Evolutionary conservation across 2,888 invertebrate species (phyloP).

Genomic region (Machimus atricapillus): DNA sequence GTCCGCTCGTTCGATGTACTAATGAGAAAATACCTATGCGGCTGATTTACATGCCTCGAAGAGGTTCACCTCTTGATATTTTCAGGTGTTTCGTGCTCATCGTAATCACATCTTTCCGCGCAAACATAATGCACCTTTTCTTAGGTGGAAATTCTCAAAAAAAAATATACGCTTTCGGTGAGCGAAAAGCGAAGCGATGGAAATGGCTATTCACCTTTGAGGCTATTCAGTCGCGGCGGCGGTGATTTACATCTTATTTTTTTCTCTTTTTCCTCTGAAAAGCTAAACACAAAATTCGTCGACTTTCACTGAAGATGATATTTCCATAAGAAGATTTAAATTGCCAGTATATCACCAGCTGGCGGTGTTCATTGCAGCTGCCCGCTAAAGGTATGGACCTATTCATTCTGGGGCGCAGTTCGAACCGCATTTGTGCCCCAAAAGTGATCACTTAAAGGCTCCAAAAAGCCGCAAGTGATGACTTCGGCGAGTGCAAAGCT

Average conservation of each 20-base stretch:
- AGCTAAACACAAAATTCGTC: not conserved
- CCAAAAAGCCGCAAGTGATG: not conserved
- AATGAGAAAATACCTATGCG: not conserved
- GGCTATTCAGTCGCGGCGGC: not conserved
- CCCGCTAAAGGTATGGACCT: not conserved
- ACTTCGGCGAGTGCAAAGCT: not conserved
- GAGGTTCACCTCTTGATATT: not conserved
- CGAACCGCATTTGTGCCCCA: not conserved
- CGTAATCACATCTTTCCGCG: not conserved
- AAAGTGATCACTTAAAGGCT: not conserved
- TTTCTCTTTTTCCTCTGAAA: not conserved
- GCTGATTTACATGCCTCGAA: not conserved
- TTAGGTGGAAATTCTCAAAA: not conserved
- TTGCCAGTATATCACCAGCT: not conserved
- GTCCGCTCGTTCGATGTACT: not conserved
- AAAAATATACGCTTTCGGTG: not conserved
- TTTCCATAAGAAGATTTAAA: not conserved
- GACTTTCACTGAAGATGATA: not conserved
- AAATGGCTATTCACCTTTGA: not conserved
- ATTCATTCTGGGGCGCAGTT: not conserved
- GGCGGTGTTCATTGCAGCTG: not conserved
- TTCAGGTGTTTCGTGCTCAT: not conserved
- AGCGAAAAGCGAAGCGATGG: not conserved
- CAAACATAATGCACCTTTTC: not conserved
- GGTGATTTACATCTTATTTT: not conserved